Conservation (phyloP, 1,140 invertebrate species). For the Drosophila parabipectinata region DNA sequence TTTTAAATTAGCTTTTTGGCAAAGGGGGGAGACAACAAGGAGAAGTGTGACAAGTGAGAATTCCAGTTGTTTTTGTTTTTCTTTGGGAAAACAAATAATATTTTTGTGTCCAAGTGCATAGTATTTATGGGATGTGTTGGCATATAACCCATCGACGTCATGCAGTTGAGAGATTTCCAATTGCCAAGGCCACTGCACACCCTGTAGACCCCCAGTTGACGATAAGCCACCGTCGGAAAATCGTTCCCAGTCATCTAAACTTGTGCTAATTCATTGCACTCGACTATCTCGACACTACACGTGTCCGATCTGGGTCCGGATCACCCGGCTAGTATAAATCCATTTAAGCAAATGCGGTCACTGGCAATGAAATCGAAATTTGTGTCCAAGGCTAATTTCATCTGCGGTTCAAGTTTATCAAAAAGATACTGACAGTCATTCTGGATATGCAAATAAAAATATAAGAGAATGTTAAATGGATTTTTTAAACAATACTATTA, state of each 20-base stretch:
- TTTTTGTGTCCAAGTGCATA: slow-evolving; percentile 49
- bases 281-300: slow-evolving; percentile 49
- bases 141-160: slow-evolving; percentile 45
- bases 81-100: slow-evolving; percentile 34
- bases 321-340: slow-evolving; percentile 18
- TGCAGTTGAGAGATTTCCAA: slow-evolving; percentile 16
- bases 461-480: too few relatives aligned
- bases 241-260: slow-evolving; percentile 5
- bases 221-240: slow-evolving; percentile 41
- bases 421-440: background rate
- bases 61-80: slow-evolving; percentile 9
- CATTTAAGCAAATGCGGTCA: slow-evolving; percentile 15
- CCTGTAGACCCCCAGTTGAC: slow-evolving; percentile 12
- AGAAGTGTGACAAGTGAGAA: slow-evolving; percentile 13
- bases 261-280: slow-evolving; percentile 49
- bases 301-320: slow-evolving; percentile 43
- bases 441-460: background rate
- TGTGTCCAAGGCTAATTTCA: slow-evolving; percentile 62
- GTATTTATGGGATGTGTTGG: slow-evolving; percentile 33
- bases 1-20: slow-evolving; percentile 7
- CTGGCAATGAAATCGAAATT: slow-evolving; percentile 47
- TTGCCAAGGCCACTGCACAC: slow-evolving; percentile 32
- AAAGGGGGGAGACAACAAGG: slow-evolving; percentile 3
- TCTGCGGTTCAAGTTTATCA: background rate
- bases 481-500: too few relatives aligned